Evolutionary conservation across 2,797 vertebrate genomes (phyloP).

Genomic region (Oreonectes daqikongensis): DNA sequence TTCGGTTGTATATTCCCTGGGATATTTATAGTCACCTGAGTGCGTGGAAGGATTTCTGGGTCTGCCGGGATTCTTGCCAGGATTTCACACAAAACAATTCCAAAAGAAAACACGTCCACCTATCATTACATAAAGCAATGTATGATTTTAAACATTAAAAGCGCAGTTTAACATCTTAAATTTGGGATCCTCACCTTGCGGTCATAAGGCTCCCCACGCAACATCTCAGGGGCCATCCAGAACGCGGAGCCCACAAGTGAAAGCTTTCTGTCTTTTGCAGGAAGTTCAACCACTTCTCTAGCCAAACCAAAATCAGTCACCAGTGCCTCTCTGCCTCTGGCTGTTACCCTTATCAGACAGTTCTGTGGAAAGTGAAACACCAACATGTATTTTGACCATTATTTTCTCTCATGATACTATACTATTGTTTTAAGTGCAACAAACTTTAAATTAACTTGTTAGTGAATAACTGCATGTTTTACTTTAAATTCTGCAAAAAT

Average conservation of each 20-base stretch:
- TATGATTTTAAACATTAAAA: not conserved
- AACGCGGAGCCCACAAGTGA: conserved; percentile 89
- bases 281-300: conserved; percentile 83
- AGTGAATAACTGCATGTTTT: not conserved
- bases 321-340: conserved; percentile 80
- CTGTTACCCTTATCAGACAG: conserved; percentile 82
- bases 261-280: conserved; percentile 82
- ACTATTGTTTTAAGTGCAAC: not conserved
- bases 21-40: conserved; percentile 73
- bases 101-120: conserved; percentile 92
- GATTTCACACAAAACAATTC: conserved; percentile 90
- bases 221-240: conserved; percentile 92
- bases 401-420: not conserved
- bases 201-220: conserved; percentile 87
- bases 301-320: conserved; percentile 89
- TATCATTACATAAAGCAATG: conserved; percentile 58
- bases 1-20: not conserved
- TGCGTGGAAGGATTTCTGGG: conserved; percentile 86
- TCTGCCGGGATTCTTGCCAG: conserved; percentile 86
- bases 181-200: conserved; percentile 75
- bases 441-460: not conserved
- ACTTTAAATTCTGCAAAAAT: too few relatives aligned
- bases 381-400: not conserved
- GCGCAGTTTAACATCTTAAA: not conserved
- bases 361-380: conserved; percentile 72